These are phyloP conservation scores for Pomacea maculata DNA, from an alignment of 1,140 invertebrate genomes.

Conservation along the genomic window DNA sequence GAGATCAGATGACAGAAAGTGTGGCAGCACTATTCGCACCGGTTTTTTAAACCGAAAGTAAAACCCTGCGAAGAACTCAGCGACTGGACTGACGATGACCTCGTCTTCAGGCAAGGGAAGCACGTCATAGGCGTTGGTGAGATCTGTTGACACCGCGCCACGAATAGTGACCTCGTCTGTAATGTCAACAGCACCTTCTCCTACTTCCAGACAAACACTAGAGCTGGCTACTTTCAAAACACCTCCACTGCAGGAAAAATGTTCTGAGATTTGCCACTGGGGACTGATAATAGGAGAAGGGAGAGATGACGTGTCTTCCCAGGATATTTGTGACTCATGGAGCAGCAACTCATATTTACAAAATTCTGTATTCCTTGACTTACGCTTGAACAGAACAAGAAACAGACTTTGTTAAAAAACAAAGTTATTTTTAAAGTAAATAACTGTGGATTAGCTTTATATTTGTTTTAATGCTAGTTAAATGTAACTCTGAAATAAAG, in stretches of 20 bases:
- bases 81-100: background rate
- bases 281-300: background rate
- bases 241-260: background rate
- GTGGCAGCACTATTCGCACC: background rate
- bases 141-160: background rate
- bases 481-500: too few relatives aligned
- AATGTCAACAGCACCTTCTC: background rate
- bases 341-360: too few relatives aligned
- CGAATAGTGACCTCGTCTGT: background rate
- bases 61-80: background rate
- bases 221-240: background rate
- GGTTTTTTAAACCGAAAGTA: background rate
- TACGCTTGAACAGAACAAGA: too few relatives aligned
- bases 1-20: background rate
- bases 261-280: background rate
- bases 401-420: too few relatives aligned
- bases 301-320: too few relatives aligned
- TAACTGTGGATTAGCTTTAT: too few relatives aligned
- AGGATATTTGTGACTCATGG: too few relatives aligned
- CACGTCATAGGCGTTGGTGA: background rate
- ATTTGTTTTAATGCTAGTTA: too few relatives aligned
- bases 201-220: background rate
- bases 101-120: slow-evolving; percentile 5
- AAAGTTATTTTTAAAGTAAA: too few relatives aligned
- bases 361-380: too few relatives aligned